phyloP scores from a whole-genome alignment of 2,888 invertebrate species.

The Sphaerophoria taeniata region DNA sequence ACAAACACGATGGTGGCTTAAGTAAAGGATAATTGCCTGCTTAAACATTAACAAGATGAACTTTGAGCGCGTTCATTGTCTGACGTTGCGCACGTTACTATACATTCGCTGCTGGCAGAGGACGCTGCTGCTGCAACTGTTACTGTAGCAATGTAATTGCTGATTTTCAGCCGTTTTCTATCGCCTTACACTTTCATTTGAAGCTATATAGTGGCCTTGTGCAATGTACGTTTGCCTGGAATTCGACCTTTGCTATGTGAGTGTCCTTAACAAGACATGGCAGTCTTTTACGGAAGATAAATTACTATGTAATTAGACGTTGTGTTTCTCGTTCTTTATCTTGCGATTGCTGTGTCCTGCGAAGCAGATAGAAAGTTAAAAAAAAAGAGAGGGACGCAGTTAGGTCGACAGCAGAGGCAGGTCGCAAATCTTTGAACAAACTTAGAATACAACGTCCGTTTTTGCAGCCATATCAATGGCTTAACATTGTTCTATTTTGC shows the following conservation, averaged over 20 bases:
- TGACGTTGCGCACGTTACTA: background rate
- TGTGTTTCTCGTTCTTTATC: slow-evolving; percentile 55
- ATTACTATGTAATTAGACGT: slow-evolving; percentile 73
- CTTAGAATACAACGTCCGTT: slow-evolving; percentile 26
- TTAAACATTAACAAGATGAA: slow-evolving; percentile 73
- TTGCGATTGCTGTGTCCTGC: slow-evolving; percentile 30
- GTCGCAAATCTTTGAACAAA: slow-evolving; percentile 30
- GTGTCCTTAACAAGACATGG: slow-evolving; percentile 38
- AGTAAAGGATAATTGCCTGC: slow-evolving; percentile 72
- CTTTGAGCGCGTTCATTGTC: slow-evolving; percentile 38
- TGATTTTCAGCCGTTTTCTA: slow-evolving; percentile 36
- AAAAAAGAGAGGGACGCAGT: slow-evolving; percentile 5
- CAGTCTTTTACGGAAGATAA: slow-evolving; percentile 65
- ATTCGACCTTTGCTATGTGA: slow-evolving; percentile 32
- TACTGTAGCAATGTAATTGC: slow-evolving; percentile 35
- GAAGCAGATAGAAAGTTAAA: background rate
- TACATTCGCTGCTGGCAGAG: background rate
- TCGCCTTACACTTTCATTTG: slow-evolving; percentile 41
- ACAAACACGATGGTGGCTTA: slow-evolving; percentile 66
- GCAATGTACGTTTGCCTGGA: slow-evolving; percentile 31
- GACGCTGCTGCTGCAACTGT: background rate
- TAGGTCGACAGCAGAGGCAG: slow-evolving; percentile 19
- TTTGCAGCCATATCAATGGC: slow-evolving; percentile 43
- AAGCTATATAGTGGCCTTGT: slow-evolving; percentile 28
- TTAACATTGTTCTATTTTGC: slow-evolving; percentile 39